Base-by-base conservation (phyloP, 2,113 vertebrate species). In the Dasyprocta punctata region DNA sequence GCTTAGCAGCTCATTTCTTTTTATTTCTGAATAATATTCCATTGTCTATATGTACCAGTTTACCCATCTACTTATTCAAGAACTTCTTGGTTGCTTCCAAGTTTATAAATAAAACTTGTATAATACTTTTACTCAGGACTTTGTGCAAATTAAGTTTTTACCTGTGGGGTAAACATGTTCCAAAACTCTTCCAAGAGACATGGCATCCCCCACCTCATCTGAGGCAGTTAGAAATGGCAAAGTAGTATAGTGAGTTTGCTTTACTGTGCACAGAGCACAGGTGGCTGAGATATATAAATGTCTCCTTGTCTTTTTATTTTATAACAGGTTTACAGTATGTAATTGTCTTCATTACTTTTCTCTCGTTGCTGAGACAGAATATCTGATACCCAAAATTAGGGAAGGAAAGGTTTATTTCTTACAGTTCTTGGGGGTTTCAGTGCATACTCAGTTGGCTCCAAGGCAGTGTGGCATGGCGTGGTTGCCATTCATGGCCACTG, bases 141-240 rank as follows among this genome's bases (percentile, higher is more conserved):
- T 78, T 95, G 33, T 88, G 94, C 20, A 30, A 58, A 89, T 44
- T 60, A 86, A 75, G 8, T 90, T 93, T 96, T 87, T 20, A 78
- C 78, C 33, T 78, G 8, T 61, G 38, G 22, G 67, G 13, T 84
- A 33, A 90, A 77, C 52, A 77, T 19, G 2, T 67, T 83, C 33
- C 13, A 41, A 10, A 54, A 33, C 26, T 28, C 78, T 93, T 87
- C 44, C 13, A 19, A 77, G 47, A 91, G 36, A 91, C 28, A 85
- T 8, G 47, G 9, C 28, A 52, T 41, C 5, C 16, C 20, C 20
- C 10, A 20, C 38, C 54, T 16, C 19, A 4, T 12, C 19, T 49
- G 30, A 3, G 14, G 49, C 47, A 49, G 3, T 81, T 92, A 86
- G 84, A 94, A 97, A 89, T 92, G 44, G 26, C 6, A 19, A 26